A percentile compares a stretch with the other conserved stretches of the same genome.
Conservation (phyloP, 2,113 vertebrate species). For the Patagioenas fasciata region DNA sequence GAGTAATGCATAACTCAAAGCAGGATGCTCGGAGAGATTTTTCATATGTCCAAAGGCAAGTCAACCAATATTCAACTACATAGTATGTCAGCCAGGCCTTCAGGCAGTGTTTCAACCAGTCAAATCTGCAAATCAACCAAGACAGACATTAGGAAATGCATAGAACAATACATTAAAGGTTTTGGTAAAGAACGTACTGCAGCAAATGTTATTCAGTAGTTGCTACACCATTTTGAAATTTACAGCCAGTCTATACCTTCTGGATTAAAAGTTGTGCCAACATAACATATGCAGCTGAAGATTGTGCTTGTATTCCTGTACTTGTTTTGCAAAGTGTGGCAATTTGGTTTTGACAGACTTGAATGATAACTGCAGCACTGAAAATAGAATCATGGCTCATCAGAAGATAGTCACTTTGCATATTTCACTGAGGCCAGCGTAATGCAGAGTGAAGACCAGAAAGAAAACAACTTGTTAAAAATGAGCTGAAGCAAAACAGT, state of each 20-base stretch:
- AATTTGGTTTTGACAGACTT: conserved; percentile 64
- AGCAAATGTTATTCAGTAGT: background rate
- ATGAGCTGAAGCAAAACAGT: background rate
- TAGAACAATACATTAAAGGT: background rate
- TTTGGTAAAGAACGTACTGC: background rate
- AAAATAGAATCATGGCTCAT: conserved; percentile 50
- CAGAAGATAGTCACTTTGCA: conserved; percentile 23
- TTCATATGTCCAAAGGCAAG: background rate
- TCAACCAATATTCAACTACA: background rate
- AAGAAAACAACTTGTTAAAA: conserved; percentile 29
- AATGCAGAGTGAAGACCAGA: background rate
- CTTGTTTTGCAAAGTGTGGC: conserved; percentile 58
- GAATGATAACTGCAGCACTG: conserved; percentile 43
- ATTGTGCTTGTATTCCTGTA: conserved; percentile 33
- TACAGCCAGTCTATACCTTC: conserved; percentile 45
- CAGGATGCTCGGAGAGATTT: conserved; percentile 19
- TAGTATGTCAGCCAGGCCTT: background rate
- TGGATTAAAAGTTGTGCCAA: conserved; percentile 44
- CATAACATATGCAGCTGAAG: conserved; percentile 33
- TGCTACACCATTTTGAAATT: background rate
- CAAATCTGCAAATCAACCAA: background rate
- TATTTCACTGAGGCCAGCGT: background rate
- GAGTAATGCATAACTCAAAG: conserved; percentile 5
- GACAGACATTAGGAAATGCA: background rate
- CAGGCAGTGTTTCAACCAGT: background rate